phyloP scores from a whole-genome alignment of 2,797 vertebrate species.

The Percopsis omiscomaycus region DNA sequence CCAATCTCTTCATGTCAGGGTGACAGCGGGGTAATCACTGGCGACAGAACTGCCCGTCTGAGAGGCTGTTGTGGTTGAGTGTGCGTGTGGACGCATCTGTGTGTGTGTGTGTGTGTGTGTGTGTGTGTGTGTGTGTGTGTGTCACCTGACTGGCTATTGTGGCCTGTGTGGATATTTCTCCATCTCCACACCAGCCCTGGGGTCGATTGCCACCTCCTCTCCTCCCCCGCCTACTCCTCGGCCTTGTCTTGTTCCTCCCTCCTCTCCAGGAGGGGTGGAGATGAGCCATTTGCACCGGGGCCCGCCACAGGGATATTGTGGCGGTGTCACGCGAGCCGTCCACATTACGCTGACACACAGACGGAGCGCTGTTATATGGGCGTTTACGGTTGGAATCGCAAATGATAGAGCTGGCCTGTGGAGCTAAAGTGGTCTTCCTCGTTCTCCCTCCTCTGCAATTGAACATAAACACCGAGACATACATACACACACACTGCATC shows the following conservation, averaged over 20 bases:
- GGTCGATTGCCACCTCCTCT: slow-evolving; percentile 44
- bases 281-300: slow-evolving; percentile 62
- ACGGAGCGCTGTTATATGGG: slow-evolving; percentile 42
- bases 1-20: slow-evolving; percentile 67
- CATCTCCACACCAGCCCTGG: slow-evolving; percentile 49
- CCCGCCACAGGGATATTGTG: slow-evolving; percentile 41
- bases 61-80: slow-evolving; percentile 48
- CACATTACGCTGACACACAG: slow-evolving; percentile 48
- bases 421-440: slow-evolving; percentile 41
- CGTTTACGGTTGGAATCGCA: background rate
- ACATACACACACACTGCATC: background rate
- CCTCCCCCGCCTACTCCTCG: slow-evolving; percentile 1
- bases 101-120: slow-evolving; percentile 15
- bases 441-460: slow-evolving; percentile 29
- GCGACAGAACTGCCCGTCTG: slow-evolving; percentile 70
- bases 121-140: slow-evolving; percentile 17
- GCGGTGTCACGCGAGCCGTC: slow-evolving; percentile 59
- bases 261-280: slow-evolving; percentile 29
- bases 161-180: slow-evolving; percentile 43
- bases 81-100: slow-evolving; percentile 27
- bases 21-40: slow-evolving; percentile 68
- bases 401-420: too few relatives aligned
- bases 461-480: background rate
- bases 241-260: background rate
- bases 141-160: slow-evolving; percentile 10